These are phyloP conservation scores for Toxotes lorentzi DNA, from an alignment of 2,797 vertebrate genomes.

Conservation along the genomic window DNA sequence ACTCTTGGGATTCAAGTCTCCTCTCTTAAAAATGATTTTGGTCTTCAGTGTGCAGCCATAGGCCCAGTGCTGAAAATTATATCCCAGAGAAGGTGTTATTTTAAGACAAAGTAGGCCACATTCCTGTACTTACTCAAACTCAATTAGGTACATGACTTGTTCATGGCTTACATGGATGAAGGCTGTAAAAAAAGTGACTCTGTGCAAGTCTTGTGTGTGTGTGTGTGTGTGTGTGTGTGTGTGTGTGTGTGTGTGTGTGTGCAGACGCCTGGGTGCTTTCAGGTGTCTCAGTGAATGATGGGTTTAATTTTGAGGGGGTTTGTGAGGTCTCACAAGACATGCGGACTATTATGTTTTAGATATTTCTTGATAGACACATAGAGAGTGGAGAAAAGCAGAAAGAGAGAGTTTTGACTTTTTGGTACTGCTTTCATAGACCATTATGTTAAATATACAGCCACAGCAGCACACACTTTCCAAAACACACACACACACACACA, in stretches of 20 bases:
- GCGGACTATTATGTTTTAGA: conserved; percentile 59
- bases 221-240: conserved; percentile 13
- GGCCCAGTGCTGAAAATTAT: conserved; percentile 34
- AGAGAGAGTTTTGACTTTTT: conserved; percentile 27
- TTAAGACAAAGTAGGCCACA: conserved; percentile 74
- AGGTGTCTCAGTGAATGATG: conserved; percentile 70
- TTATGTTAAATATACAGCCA: conserved; percentile 29
- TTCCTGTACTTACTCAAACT: conserved; percentile 59
- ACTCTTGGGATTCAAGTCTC: conserved; percentile 48
- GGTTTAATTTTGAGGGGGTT: conserved; percentile 69
- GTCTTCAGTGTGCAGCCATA: conserved; percentile 40
- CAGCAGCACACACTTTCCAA: conserved; percentile 6
- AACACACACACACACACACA: too few species aligned
- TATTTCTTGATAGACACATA: conserved; percentile 47
- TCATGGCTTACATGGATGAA: conserved; percentile 47
- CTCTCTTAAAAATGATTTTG: conserved; percentile 45
- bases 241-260: conserved; percentile 19
- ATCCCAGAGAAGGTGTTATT: conserved; percentile 68
- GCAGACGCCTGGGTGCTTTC: conserved; percentile 33
- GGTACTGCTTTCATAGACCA: conserved; percentile 12
- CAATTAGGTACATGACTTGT: conserved; percentile 59
- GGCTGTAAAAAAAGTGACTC: conserved; percentile 40
- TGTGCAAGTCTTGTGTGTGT: conserved; percentile 7
- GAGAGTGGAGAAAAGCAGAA: not conserved
- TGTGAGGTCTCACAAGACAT: conserved; percentile 52